Percentiles rank a stretch among this genome's conserved stretches.
phyloP scores from a whole-genome alignment of 2,113 vertebrate species.

The Condylura cristata region DNA sequence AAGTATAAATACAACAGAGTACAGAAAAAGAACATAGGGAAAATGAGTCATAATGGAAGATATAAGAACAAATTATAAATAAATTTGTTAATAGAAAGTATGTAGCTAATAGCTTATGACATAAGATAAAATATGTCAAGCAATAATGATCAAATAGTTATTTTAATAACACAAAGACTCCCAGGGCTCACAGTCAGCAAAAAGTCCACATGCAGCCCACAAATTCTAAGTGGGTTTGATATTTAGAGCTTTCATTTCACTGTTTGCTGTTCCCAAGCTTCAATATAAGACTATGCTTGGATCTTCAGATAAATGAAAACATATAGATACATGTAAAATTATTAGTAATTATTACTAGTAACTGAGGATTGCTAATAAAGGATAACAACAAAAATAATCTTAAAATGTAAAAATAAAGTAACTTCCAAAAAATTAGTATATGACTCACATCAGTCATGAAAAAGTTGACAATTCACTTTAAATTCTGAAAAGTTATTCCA shows the following conservation, averaged over 20 bases:
- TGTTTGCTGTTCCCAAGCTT: not conserved
- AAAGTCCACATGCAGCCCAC: not conserved
- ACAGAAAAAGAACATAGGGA: not conserved
- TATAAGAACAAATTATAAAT: not conserved
- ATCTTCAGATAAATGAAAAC: not conserved
- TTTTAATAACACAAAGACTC: not conserved
- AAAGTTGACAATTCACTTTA: not conserved
- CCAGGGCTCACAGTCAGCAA: not conserved
- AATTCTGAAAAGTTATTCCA: not conserved
- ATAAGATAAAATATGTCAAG: not conserved
- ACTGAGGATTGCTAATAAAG: not conserved
- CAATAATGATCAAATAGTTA: not conserved
- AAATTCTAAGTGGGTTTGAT: not conserved
- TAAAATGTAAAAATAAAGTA: not conserved
- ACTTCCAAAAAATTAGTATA: not conserved
- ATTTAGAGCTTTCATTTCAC: not conserved
- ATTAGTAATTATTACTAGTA: not conserved
- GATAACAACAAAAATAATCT: not conserved
- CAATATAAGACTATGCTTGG: not conserved
- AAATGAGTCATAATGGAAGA: not conserved
- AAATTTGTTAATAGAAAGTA: not conserved
- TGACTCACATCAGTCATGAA: no score
- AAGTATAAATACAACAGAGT: not conserved
- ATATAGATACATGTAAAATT: not conserved
- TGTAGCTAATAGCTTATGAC: not conserved